These are phyloP conservation scores for Rotaria magnacalcarata DNA, from an alignment of 2,888 invertebrate species.

Conservation along the genomic window DNA sequence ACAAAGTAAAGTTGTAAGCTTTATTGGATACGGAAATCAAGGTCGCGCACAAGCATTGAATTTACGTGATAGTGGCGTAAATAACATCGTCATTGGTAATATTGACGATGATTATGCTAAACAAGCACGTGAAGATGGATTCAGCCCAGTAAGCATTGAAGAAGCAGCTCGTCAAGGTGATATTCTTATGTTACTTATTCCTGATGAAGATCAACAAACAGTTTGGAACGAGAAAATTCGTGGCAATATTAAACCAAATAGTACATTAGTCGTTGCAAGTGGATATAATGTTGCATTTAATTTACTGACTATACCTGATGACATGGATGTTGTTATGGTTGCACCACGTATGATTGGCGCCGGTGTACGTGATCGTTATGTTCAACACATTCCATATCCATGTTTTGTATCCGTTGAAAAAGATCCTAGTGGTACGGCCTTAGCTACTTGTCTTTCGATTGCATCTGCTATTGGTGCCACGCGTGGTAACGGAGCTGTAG, in stretches of 20 bases:
- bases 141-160: neutral
- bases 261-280: conserved; percentile 22
- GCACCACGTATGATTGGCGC: conserved; percentile 34
- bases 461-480: neutral
- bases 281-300: conserved; percentile 35
- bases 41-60: conserved; percentile 24
- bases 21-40: conserved; percentile 30
- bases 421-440: neutral
- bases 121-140: conserved; percentile 28
- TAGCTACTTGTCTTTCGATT: neutral
- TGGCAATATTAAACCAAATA: neutral
- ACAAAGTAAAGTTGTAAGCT: neutral
- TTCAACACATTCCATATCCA: conserved; percentile 13
- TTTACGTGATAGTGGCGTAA: conserved; percentile 28
- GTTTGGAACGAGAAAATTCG: conserved; percentile 14
- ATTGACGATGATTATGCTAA: conserved; percentile 11
- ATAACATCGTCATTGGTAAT: conserved; percentile 5
- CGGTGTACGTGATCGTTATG: conserved; percentile 30
- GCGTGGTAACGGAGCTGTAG: conserved; percentile 7
- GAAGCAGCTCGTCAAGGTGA: conserved; percentile 6
- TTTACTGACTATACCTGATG: neutral
- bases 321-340: conserved; percentile 32
- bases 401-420: conserved; percentile 30
- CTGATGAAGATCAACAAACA: conserved; percentile 34
- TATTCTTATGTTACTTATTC: conserved; percentile 22